Conservation (phyloP, 2,113 vertebrate genomes). For the Guaruba guarouba region DNA sequence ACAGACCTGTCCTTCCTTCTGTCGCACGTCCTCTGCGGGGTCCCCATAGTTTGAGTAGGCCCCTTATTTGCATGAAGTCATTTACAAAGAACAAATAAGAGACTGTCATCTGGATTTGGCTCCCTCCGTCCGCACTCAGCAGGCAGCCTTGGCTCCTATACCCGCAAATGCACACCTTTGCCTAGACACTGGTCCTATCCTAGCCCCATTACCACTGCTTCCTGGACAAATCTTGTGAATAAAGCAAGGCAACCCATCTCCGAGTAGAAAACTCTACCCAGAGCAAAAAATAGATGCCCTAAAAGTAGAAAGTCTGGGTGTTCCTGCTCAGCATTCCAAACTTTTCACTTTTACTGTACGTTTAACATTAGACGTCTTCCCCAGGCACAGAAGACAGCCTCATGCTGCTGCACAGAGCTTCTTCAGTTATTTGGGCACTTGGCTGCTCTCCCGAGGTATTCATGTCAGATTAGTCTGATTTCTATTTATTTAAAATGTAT, state of each 20-base stretch:
- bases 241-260: neutral
- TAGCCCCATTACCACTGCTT: neutral
- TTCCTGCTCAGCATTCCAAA: neutral
- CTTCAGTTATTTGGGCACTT: neutral
- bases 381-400: neutral
- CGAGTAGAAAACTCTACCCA: neutral
- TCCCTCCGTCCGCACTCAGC: neutral
- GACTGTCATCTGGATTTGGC: neutral
- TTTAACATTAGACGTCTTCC: fast-evolving
- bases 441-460: neutral
- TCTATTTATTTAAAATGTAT: neutral
- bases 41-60: neutral
- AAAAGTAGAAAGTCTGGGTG: neutral
- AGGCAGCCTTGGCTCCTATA: neutral
- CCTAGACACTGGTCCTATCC: fast-evolving
- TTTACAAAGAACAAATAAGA: neutral
- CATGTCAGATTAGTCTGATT: neutral
- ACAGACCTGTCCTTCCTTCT: neutral
- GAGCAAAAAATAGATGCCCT: neutral
- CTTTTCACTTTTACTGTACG: neutral
- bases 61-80: neutral
- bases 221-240: neutral
- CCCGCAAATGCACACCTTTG: neutral
- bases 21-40: fast-evolving
- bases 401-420: neutral